Conservation (phyloP, 2,888 invertebrate genomes). For the Torymus auratus region DNA sequence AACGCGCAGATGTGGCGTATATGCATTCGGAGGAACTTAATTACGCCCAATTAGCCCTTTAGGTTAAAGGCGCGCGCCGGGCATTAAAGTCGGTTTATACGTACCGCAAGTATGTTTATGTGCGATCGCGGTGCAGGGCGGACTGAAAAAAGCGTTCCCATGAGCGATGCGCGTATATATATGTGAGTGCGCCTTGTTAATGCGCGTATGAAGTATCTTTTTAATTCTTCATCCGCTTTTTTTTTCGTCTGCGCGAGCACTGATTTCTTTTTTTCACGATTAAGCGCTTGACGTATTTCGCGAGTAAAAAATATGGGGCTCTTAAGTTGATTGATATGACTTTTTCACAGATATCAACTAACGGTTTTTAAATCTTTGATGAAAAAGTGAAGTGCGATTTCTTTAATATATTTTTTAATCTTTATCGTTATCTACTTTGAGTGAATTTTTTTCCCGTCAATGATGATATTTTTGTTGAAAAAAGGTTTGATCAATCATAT, state of each 20-base stretch:
- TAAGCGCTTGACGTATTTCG: slow-evolving; percentile 31
- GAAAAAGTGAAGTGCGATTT: too few species aligned
- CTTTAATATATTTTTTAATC: too few species aligned
- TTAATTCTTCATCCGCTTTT: slow-evolving; percentile 1
- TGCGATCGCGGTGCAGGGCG: background rate
- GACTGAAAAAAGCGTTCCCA: slow-evolving; percentile 36
- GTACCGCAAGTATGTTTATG: background rate
- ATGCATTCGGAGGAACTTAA: slow-evolving; percentile 65
- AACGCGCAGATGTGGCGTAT: slow-evolving; percentile 38
- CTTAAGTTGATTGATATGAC: slow-evolving; percentile 22
- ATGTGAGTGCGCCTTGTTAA: slow-evolving; percentile 13
- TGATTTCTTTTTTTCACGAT: slow-evolving; percentile 33
- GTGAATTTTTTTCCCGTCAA: too few species aligned
- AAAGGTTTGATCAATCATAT: too few species aligned
- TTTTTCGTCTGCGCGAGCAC: background rate
- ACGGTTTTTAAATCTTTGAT: too few species aligned
- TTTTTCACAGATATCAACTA: background rate
- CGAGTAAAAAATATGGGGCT: slow-evolving; percentile 13
- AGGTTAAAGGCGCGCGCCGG: slow-evolving; percentile 29
- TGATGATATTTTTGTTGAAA: too few species aligned
- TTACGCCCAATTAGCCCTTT: slow-evolving; percentile 70
- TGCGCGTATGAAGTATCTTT: slow-evolving; percentile 16
- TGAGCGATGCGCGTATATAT: slow-evolving; percentile 12
- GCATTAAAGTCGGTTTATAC: slow-evolving; percentile 30
- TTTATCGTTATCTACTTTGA: too few species aligned